Conservation (phyloP, 2,797 vertebrate genomes). For the Sciaenops ocellatus region DNA sequence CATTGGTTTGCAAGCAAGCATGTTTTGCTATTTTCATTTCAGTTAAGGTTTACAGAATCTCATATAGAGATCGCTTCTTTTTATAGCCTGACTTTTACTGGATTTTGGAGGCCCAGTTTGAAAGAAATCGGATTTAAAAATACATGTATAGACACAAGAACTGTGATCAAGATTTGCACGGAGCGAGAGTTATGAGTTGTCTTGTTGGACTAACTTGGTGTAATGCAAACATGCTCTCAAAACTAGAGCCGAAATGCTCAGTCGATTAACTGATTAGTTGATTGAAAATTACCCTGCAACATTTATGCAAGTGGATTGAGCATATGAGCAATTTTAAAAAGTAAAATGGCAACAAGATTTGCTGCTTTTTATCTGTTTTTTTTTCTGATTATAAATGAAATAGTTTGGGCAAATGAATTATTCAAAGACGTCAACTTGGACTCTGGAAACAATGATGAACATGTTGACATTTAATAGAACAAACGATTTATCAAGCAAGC, state of each 20-base stretch:
- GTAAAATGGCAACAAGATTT: background rate
- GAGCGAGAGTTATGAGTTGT: accelerated
- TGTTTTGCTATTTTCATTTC: background rate
- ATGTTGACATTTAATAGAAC: background rate
- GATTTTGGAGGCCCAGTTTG: background rate
- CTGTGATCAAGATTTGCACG: background rate
- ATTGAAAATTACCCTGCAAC: background rate
- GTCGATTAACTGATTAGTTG: background rate
- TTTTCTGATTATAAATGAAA: background rate
- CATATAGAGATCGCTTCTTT: background rate
- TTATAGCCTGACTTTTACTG: background rate
- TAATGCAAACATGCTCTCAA: background rate
- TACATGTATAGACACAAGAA: too few species aligned
- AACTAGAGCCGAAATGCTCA: background rate
- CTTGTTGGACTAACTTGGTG: too few species aligned
- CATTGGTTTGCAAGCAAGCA: background rate
- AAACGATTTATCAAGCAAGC: background rate
- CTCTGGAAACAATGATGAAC: background rate
- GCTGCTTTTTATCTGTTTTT: background rate
- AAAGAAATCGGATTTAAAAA: background rate
- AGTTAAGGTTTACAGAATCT: background rate
- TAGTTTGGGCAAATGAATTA: background rate
- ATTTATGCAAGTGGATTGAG: background rate
- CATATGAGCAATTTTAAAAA: background rate
- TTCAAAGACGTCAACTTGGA: background rate